Evolutionary conservation across 2,888 invertebrate species (phyloP), one percentile per base, ranked within the genome.

Genomic region (Ormyrus thymus): DNA sequence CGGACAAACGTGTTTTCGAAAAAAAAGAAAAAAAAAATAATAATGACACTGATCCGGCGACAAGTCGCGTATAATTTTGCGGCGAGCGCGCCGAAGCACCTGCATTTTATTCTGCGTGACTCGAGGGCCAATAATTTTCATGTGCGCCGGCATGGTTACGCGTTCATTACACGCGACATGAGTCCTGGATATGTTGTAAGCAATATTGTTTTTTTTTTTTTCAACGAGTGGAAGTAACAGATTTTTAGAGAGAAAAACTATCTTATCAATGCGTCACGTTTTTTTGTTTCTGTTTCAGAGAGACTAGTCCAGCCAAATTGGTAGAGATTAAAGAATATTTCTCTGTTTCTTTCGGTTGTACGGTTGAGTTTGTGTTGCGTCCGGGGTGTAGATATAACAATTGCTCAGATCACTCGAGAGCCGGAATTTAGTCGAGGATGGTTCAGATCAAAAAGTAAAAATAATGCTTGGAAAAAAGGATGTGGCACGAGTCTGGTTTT

Each of bases 261-360:
- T 64, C 69, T 85, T 84, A 81, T 83, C 82, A 82, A 84, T 82
- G 84, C 85, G 87, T 88, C 86, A 87, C 87, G 88, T 88, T 87
- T 89, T 29, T 89, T 90, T 89, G 88, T 90, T 90, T 90, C 89
- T 90, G 89, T 90, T 90, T 88, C 89, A 90, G 89, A 90, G 77
- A 77, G 87, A 88, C 87, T 89, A 89, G 88, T 86, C 86, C 88
- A 83, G 86, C 85, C 86, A 84, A 87, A 86, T 87, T 86, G 87
- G 87, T 88, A 86, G 85, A 85, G 83, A 84, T 83, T 81, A 59
- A 78, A 81, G 81, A 79, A 76, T 83, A 79, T 82, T 78, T 80
- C 78, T 68, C 75, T 81, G 68, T 79, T 79, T 59, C 62, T 81
- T 81, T 81, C 65, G 78, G 48, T 78, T 64, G 58, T 78, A 61